Conservation (phyloP, 2,888 invertebrate species). For the Julus scandinavius region DNA sequence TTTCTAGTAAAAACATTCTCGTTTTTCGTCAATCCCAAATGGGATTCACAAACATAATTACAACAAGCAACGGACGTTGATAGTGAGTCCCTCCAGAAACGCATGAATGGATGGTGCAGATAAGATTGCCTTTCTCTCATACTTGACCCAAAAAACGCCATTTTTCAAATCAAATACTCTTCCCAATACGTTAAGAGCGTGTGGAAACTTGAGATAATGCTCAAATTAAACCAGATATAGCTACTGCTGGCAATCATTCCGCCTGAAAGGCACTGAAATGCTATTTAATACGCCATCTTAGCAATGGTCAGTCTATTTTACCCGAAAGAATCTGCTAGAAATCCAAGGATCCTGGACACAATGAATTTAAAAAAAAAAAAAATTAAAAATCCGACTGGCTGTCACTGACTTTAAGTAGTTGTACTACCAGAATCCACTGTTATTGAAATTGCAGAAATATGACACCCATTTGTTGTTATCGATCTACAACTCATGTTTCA, state of each 20-base stretch:
- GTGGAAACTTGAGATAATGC: constrained; percentile 19
- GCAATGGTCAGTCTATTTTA: neutral
- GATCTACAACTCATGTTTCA: no score
- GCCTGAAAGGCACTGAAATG: neutral
- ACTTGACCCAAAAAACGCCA: neutral
- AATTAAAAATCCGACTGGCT: no score
- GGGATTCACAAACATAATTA: constrained; percentile 3
- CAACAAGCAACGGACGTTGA: neutral
- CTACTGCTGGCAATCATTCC: neutral
- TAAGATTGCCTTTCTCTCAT: neutral
- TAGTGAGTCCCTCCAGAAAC: neutral
- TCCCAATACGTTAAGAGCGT: neutral
- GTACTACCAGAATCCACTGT: no score
- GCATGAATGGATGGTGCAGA: neutral
- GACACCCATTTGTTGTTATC: no score
- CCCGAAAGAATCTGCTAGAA: no score
- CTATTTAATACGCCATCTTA: neutral
- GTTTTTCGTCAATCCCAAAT: neutral
- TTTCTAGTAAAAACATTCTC: neutral
- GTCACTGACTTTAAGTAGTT: no score
- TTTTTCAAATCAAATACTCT: neutral
- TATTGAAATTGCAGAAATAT: no score
- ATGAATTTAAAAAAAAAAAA: no score
- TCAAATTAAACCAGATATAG: neutral
- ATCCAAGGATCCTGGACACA: no score